A percentile compares a stretch with the other conserved stretches of the same genome.
These are phyloP conservation scores for Belonocnema kinseyi DNA, from an alignment of 1,140 invertebrate genomes.

Conservation along the genomic window DNA sequence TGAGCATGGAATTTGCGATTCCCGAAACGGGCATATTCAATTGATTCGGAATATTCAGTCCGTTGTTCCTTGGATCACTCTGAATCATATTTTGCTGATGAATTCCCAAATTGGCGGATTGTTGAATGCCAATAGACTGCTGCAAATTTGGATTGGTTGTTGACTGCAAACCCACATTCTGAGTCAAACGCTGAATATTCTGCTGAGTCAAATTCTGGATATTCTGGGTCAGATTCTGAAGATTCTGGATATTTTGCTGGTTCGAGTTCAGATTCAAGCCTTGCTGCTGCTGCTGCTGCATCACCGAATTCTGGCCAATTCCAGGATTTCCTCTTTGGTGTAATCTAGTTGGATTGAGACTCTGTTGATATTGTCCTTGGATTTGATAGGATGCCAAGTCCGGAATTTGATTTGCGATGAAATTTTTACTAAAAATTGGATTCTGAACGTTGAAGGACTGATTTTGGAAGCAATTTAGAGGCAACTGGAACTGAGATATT, in stretches of 20 bases:
- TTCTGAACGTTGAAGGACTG: slow-evolving; percentile 64
- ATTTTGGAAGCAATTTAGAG: slow-evolving; percentile 52
- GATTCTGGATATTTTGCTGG: background rate
- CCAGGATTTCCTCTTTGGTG: slow-evolving; percentile 16
- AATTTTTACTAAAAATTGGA: slow-evolving; percentile 64
- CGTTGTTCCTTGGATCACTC: slow-evolving; percentile 41
- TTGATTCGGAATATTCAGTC: slow-evolving; percentile 48
- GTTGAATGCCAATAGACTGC: slow-evolving; percentile 38
- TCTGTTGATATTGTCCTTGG: slow-evolving; percentile 36
- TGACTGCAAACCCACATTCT: slow-evolving; percentile 30
- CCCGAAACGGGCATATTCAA: slow-evolving; percentile 38
- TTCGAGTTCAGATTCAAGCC: slow-evolving; percentile 35
- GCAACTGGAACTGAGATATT: slow-evolving; percentile 46
- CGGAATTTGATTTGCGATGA: slow-evolving; percentile 50
- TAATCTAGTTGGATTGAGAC: slow-evolving; percentile 47
- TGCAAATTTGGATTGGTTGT: slow-evolving; percentile 36
- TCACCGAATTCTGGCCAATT: slow-evolving; percentile 27
- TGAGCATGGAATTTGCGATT: slow-evolving; percentile 38
- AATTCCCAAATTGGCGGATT: slow-evolving; percentile 37
- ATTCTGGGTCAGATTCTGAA: slow-evolving; percentile 21
- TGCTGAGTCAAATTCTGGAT: slow-evolving; percentile 26
- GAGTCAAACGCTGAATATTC: slow-evolving; percentile 48
- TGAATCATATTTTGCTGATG: slow-evolving; percentile 50
- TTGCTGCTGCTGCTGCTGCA: too few relatives aligned
- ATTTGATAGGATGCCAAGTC: slow-evolving; percentile 33